These are phyloP conservation scores for Proteles cristata DNA, from an alignment of 2,113 vertebrate species.

Conservation along the genomic window DNA sequence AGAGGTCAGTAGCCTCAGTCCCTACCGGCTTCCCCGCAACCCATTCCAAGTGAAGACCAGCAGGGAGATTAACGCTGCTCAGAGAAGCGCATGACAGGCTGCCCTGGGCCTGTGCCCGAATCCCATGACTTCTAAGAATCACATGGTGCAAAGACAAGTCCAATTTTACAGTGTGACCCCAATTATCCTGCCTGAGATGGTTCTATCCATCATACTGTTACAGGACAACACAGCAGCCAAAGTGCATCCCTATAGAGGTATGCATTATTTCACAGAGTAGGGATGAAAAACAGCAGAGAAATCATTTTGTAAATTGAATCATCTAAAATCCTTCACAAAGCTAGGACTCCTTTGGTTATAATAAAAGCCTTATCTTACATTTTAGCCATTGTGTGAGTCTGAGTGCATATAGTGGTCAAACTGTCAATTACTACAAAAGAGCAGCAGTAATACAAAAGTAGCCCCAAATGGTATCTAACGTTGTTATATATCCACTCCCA, in stretches of 20 bases:
- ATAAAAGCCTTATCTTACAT: not conserved
- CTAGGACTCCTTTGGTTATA: not conserved
- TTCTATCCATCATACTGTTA: not conserved
- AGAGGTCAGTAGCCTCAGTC: not conserved
- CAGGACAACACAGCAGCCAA: not conserved
- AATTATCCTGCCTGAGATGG: not conserved
- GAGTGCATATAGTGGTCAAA: not conserved
- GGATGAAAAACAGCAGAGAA: not conserved
- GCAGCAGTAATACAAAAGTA: not conserved
- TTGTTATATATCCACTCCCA: not conserved
- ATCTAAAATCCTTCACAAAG: constrained; percentile 19
- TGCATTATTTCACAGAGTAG: not conserved
- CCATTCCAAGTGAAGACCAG: not conserved
- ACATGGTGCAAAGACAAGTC: not conserved
- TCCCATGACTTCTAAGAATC: not conserved
- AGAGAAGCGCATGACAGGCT: not conserved
- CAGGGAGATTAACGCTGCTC: not conserved
- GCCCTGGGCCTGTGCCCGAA: not conserved
- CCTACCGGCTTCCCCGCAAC: not conserved
- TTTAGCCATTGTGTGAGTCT: not conserved
- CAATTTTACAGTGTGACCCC: not conserved
- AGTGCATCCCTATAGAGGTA: not conserved
- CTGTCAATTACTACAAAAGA: not conserved
- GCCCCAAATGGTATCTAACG: not conserved
- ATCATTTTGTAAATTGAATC: not conserved